Evolutionary conservation across 1,140 invertebrate species (phyloP), one percentile per base, ranked within the genome.

Genomic region (Limonius californicus): DNA sequence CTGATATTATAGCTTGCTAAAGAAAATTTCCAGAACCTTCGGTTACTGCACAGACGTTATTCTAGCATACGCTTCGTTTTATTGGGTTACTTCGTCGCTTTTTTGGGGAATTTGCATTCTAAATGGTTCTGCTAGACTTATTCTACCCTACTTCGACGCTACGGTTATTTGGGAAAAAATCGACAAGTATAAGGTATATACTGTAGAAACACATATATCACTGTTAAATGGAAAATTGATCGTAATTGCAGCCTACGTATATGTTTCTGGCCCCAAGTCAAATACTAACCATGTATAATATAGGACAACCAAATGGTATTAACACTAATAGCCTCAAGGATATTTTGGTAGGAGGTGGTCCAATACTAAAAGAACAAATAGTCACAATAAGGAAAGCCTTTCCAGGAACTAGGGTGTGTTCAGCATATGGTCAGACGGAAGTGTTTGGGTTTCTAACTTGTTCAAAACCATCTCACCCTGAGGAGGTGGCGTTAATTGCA

Each of bases 371-470:
- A 18, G 56, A 69, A 35, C 58, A 67, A 42, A 54, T 68, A 16
- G 7, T 60, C 14, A 47, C 39, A 27, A 43, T 75, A 9, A 50
- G 72, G 27, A 72, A 74, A 55, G 16, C 73, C 8, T 35, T 75
- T 18, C 74, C 74, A 18, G 72, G 70, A 9, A 69, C 71, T 15
- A 69, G 68, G 54, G 64, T 74, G 1, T 55, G 19, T 47, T 59
- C 68, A 45, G 55, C 12, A 9, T 75, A 71, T 47, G 74, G 72
- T 1, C 70, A 71, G 61, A 70, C 72, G 0, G 74, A 75, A 66
- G 61, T 68, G 8, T 53, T 59, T 9, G 74, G 72, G 9, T 20
- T 67, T 1, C 11, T 61, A 12, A 69, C 64, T 2, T 16, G 35
- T 23, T 74, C 71, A 20, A 65, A 70, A n/a, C 43, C 59, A 8